Evolutionary conservation across 2,113 vertebrate species (phyloP).

Genomic region (Psophia crepitans): DNA sequence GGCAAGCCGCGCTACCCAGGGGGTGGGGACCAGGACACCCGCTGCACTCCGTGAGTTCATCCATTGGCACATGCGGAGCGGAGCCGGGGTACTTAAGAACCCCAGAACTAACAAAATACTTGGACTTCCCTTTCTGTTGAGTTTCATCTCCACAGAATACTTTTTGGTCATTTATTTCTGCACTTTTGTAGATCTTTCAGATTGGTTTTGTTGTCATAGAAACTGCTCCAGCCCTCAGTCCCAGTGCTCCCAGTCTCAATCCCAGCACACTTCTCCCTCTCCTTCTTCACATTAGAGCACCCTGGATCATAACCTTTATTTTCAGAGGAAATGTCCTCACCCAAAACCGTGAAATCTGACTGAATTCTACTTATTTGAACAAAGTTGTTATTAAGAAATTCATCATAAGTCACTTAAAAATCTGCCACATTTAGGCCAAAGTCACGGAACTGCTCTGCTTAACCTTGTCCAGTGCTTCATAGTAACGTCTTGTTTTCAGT

Average conservation of each 20-base stretch:
- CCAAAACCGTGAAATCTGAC: not conserved
- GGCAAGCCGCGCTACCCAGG: not conserved
- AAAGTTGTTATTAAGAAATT: not conserved
- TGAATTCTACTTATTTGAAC: not conserved
- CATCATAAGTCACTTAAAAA: not conserved
- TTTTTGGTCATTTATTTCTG: constrained; percentile 6
- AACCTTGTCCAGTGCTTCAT: not conserved
- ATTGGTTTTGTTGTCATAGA: not conserved
- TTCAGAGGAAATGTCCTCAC: not conserved
- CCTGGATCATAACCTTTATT: not conserved
- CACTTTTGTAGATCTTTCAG: not conserved
- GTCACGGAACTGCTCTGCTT: not conserved
- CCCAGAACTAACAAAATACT: not conserved
- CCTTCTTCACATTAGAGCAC: not conserved
- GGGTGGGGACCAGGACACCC: not conserved
- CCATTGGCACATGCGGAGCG: not conserved
- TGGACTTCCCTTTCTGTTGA: not conserved
- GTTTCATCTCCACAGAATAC: not conserved
- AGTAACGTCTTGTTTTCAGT: not conserved
- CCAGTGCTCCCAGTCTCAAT: not conserved
- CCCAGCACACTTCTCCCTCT: not conserved
- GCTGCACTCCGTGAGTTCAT: not conserved
- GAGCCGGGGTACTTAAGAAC: not conserved
- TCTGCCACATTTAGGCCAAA: not conserved
- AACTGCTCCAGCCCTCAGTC: not conserved